These are phyloP conservation scores for Psittacula derbiana DNA, from an alignment of 2,797 vertebrate species.

Conservation along the genomic window DNA sequence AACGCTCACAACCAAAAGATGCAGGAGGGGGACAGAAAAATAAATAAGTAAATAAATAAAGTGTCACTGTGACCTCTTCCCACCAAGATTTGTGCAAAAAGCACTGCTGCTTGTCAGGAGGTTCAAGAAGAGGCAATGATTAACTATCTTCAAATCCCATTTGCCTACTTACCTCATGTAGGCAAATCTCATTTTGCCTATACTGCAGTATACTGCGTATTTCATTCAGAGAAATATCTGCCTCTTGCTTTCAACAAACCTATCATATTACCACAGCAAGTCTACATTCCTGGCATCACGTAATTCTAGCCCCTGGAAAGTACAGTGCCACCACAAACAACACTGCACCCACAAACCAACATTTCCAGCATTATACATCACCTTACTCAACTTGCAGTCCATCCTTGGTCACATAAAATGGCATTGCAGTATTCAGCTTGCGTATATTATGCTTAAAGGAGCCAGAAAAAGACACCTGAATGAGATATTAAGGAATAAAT, in stretches of 20 bases:
- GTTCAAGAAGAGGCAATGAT: background rate
- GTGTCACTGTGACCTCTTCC: background rate
- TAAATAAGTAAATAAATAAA: background rate
- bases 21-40: background rate
- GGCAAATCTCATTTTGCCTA: background rate
- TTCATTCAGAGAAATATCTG: background rate
- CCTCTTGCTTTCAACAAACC: background rate
- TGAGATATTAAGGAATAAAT: background rate
- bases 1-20: background rate
- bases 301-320: fast-evolving
- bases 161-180: background rate
- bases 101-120: background rate
- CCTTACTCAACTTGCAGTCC: background rate
- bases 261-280: background rate
- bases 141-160: background rate
- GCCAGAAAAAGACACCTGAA: background rate
- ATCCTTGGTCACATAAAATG: background rate
- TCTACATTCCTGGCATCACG: background rate
- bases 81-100: background rate
- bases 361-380: background rate
- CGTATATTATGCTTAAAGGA: background rate
- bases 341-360: background rate
- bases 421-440: background rate
- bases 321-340: background rate
- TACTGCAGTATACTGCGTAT: background rate